Evolutionary conservation across 2,113 vertebrate species (phyloP).

Genomic region (Phasianus colchicus): DNA sequence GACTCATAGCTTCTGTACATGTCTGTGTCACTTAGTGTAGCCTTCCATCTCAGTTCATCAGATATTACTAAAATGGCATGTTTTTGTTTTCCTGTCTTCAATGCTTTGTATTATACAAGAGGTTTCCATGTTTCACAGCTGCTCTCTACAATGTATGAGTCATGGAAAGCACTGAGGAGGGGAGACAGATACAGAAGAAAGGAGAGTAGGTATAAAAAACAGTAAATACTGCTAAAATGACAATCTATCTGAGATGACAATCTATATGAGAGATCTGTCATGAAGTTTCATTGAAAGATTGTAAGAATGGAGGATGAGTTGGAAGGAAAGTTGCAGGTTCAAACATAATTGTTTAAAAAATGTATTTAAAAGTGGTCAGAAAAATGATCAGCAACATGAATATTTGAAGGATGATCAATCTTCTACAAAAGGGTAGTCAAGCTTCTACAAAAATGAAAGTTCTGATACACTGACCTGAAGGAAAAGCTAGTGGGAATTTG

Average conservation of each 20-base stretch:
- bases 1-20: neutral
- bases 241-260: neutral
- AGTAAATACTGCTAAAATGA: neutral
- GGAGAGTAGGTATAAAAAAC: neutral
- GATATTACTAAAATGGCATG: neutral
- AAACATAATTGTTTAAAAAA: neutral
- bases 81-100: too few species aligned
- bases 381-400: neutral
- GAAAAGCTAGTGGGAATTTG: neutral
- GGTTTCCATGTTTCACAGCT: neutral
- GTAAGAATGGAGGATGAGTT: neutral
- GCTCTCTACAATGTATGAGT: neutral
- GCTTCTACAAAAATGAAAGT: neutral
- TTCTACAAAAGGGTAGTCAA: neutral
- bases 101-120: neutral
- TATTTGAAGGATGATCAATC: neutral
- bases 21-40: fast-evolving
- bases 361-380: neutral
- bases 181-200: neutral
- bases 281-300: neutral
- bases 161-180: neutral
- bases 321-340: neutral
- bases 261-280: neutral
- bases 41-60: neutral
- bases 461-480: neutral